phyloP scores from a whole-genome alignment of 2,888 invertebrate genomes.

The Dicyrtomina minuta region DNA sequence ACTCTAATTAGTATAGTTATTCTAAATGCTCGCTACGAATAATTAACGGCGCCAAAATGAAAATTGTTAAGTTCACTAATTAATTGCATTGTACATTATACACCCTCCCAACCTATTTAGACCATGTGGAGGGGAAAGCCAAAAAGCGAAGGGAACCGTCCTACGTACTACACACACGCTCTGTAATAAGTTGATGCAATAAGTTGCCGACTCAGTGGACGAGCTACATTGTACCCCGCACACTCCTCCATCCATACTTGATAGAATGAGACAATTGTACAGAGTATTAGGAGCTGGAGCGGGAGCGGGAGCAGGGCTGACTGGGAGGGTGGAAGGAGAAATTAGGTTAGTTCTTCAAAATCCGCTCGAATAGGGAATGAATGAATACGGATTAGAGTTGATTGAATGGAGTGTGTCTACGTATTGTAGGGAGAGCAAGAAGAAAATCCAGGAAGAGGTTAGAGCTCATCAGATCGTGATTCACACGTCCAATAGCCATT shows the following conservation, averaged over 20 bases:
- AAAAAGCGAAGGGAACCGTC: too few relatives aligned
- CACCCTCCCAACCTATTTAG: too few relatives aligned
- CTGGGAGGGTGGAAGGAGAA: not conserved
- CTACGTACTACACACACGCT: too few relatives aligned
- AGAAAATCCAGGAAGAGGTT: not conserved
- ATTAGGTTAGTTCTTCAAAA: not conserved
- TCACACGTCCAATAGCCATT: conserved; percentile 11
- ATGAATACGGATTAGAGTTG: not conserved
- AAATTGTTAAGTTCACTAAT: too few relatives aligned
- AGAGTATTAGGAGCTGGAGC: not conserved
- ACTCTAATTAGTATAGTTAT: too few relatives aligned
- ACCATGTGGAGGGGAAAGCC: too few relatives aligned
- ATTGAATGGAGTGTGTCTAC: conserved; percentile 3
- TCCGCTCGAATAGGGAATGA: not conserved
- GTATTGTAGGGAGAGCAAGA: not conserved
- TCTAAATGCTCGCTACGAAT: too few relatives aligned
- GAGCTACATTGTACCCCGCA: not conserved
- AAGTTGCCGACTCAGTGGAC: too few relatives aligned
- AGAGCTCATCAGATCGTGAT: conserved; percentile 14
- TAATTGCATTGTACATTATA: too few relatives aligned
- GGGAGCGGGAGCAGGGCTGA: not conserved
- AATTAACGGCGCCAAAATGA: too few relatives aligned
- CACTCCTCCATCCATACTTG: not conserved
- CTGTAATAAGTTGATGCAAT: too few relatives aligned
- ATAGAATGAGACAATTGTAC: not conserved